Conservation (phyloP, 2,113 vertebrate genomes). For the Pao palembangensis region DNA sequence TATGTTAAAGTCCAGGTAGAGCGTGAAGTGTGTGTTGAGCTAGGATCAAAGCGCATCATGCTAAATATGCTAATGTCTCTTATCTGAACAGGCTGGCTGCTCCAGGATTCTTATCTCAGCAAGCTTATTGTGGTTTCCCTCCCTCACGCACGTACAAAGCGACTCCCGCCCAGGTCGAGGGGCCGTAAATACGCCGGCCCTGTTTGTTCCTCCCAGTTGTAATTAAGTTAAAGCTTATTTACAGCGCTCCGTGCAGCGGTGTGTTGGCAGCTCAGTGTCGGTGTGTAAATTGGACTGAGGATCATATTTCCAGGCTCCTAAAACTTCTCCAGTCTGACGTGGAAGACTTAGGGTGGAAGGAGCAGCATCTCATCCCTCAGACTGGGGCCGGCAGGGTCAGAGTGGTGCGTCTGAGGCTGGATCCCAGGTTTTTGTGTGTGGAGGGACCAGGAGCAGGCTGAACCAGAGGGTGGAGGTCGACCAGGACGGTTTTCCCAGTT, state of each 20-base stretch:
- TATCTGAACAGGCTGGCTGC: background rate
- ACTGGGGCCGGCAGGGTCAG: background rate
- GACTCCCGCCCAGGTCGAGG: conserved; percentile 28
- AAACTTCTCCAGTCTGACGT: conserved; percentile 36
- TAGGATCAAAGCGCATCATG: too few relatives aligned
- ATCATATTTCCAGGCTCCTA: conserved; percentile 32
- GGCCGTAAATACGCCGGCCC: conserved; percentile 55
- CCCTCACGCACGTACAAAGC: background rate
- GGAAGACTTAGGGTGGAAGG: conserved; percentile 26
- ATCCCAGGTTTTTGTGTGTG: too few relatives aligned
- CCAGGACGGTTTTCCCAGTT: too few relatives aligned
- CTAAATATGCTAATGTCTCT: background rate
- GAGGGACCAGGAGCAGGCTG: too few relatives aligned
- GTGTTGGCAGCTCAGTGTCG: conserved; percentile 37
- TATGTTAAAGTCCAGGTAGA: too few relatives aligned
- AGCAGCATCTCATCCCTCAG: conserved; percentile 25
- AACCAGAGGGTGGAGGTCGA: too few relatives aligned
- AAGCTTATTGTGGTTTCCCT: conserved; percentile 24
- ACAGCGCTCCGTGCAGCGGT: conserved; percentile 46
- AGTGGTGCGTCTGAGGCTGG: too few relatives aligned
- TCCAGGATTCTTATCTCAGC: conserved; percentile 21
- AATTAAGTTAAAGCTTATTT: conserved; percentile 67
- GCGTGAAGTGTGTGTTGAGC: too few relatives aligned
- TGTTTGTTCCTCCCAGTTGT: conserved; percentile 49
- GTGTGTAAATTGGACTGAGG: conserved; percentile 44